phyloP scores from a whole-genome alignment of 2,113 vertebrate species.

The Calypte anna region DNA sequence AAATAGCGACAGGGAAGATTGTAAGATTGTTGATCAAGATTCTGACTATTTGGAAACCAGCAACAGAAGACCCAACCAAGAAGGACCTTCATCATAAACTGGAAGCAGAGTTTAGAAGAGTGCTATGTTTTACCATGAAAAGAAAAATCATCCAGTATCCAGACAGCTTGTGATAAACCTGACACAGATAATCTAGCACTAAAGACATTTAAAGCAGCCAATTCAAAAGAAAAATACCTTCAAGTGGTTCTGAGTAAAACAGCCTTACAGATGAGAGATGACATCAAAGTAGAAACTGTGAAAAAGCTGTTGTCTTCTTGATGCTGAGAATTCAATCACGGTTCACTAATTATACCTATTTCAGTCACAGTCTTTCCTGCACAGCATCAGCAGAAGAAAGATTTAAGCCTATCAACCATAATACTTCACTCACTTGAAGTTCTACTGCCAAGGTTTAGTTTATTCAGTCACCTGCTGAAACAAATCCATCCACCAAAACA shows the following conservation, averaged over 20 bases:
- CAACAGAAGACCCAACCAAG: constrained; percentile 19
- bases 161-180: constrained; percentile 69
- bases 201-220: constrained; percentile 64
- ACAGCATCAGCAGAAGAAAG: constrained; percentile 58
- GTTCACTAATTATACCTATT: constrained; percentile 69
- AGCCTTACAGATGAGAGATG: constrained; percentile 72
- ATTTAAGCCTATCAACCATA: constrained; percentile 52
- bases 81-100: constrained; percentile 43
- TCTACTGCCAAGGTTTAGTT: constrained; percentile 46
- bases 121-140: constrained; percentile 33
- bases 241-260: constrained; percentile 62
- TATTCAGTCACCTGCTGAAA: constrained; percentile 60
- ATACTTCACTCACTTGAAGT: constrained; percentile 51
- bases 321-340: constrained; percentile 62
- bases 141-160: constrained; percentile 49
- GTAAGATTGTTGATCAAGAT: constrained; percentile 62
- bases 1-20: constrained; percentile 46
- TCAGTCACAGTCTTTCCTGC: constrained; percentile 54
- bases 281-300: constrained; percentile 73
- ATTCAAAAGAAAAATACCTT: constrained; percentile 72
- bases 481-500: constrained; percentile 5
- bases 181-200: constrained; percentile 64
- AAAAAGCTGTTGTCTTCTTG: constrained; percentile 72
- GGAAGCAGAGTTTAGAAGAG: constrained; percentile 36
- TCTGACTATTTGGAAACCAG: constrained; percentile 53